Evolutionary conservation across 2,888 invertebrate genomes (phyloP), one percentile per base, ranked within the genome.

Genomic region (Caenorhabditis sp.): DNA sequence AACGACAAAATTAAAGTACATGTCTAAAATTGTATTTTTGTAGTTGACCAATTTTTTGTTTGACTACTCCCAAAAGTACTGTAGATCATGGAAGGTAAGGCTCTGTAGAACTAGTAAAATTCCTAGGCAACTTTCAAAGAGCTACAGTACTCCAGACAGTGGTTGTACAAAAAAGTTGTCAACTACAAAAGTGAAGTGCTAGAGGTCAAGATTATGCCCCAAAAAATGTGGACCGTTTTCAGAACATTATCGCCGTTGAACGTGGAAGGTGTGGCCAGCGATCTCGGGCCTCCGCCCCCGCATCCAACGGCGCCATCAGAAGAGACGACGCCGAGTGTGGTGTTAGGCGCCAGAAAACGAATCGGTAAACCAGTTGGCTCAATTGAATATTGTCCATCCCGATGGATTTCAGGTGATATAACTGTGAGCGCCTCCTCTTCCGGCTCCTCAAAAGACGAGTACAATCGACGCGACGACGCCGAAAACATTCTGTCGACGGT

Each of bases 401-500:
- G n/a, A n/a, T n/a, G n/a, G n/a, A n/a, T 7, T 73, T 2, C 53
- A 73, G 73, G 65, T 59, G 73, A 74, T 53, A 59, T 66, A 45
- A 53, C 58, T 32, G 70, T 59, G 32, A 70, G 53, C 43, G 70
- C 70, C 35, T 55, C 66, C 7, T 30, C 61, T 22, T 59, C 45
- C 43, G 70, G 59, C 35, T 55, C 66, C 7, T 30, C 61, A 24
- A 68, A 70, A 62, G 63, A 68, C 48, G 70, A 70, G 32, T 75
- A 37, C 22, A 37, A n/a, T 46, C 35, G 70, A 43, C 68, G 68
- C 4, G 77, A 73, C 35, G 62, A 73, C 8, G 55, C 72, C 39
- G 78, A 81, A 61, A 82, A 77, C 59, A 56, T 82, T 11, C 61
- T 82, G 43, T 91, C 91, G 76, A 90, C 91, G 35, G 89, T 91